phyloP scores from a whole-genome alignment of 2,113 vertebrate genomes.

The Orthonyx spaldingii region DNA sequence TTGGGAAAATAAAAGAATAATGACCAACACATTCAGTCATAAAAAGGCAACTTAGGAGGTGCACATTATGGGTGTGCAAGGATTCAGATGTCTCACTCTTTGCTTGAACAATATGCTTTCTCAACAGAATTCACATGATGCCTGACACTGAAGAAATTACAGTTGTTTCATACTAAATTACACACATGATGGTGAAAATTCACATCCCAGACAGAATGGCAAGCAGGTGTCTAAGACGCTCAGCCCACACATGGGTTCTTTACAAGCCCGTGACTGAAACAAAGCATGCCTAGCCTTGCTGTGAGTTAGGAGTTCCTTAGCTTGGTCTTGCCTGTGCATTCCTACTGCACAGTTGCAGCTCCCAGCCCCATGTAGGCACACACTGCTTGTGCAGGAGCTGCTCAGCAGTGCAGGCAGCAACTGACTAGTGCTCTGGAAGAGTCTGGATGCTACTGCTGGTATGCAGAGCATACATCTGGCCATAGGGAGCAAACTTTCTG shows the following conservation, averaged over 20 bases:
- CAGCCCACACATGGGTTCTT: neutral
- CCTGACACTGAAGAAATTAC: neutral
- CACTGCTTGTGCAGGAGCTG: neutral
- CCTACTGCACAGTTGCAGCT: neutral
- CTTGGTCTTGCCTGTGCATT: neutral
- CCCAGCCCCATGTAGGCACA: neutral
- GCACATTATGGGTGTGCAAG: neutral
- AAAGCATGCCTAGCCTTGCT: neutral
- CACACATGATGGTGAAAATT: neutral
- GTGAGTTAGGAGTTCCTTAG: neutral
- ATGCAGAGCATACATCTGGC: neutral
- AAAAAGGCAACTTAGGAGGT: constrained; percentile 8
- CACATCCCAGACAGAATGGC: neutral
- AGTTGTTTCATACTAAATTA: neutral
- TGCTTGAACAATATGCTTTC: neutral
- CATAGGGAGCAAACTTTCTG: neutral
- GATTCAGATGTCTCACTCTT: neutral
- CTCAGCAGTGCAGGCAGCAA: neutral
- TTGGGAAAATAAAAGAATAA: neutral
- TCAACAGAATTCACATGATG: neutral
- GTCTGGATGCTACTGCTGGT: too few species aligned
- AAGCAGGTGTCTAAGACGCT: neutral
- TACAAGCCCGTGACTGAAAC: accelerated
- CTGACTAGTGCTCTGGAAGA: neutral
- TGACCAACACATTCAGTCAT: neutral